Evolutionary conservation across 2,113 vertebrate species (phyloP).

Genomic region (Daphoenositta chrysoptera): DNA sequence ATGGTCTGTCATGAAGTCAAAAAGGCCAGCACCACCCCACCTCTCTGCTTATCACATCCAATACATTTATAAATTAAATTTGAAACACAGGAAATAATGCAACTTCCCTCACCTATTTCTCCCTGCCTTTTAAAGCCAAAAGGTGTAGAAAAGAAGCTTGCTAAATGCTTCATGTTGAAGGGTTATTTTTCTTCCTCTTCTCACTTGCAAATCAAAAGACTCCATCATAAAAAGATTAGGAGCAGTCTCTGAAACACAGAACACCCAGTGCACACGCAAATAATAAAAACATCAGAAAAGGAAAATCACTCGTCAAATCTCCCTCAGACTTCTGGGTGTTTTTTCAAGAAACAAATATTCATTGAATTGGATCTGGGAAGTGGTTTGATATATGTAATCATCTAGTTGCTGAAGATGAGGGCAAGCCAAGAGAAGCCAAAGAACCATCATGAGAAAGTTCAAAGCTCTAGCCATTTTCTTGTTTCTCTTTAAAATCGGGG

Average conservation of each 20-base stretch:
- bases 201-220: neutral
- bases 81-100: neutral
- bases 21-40: neutral
- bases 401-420: neutral
- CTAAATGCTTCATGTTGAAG: neutral
- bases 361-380: neutral
- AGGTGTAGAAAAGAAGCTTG: neutral
- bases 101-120: neutral
- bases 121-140: neutral
- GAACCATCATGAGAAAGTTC: neutral
- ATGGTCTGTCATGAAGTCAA: constrained; percentile 18
- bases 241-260: neutral
- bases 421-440: neutral
- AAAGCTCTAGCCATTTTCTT: neutral
- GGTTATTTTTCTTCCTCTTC: constrained; percentile 14
- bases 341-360: neutral
- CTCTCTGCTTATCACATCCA: neutral
- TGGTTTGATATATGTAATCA: neutral
- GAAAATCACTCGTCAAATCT: neutral
- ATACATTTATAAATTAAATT: constrained; percentile 1
- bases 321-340: neutral
- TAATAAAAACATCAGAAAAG: neutral
- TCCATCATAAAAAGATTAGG: neutral
- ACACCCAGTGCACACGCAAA: neutral
- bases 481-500: neutral